Base-by-base conservation (phyloP, 2,888 invertebrate genomes). In the Melikaiella ostensackeni region DNA sequence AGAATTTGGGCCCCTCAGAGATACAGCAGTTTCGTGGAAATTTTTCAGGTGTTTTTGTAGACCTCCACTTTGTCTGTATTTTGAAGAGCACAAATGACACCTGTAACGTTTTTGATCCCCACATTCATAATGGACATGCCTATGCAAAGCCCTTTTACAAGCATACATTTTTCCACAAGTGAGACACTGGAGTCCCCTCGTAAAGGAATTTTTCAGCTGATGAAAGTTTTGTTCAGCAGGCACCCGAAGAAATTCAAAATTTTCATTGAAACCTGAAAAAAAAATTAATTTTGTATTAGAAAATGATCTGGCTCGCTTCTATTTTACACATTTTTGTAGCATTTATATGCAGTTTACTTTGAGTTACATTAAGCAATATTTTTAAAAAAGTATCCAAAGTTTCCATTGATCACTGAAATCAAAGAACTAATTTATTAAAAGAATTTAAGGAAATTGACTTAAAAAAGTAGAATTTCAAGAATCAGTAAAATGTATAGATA, bases 51-150 rank as follows among this genome's bases (percentile, higher is more conserved):
- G 89, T 0, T 87, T 84, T 1, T 86, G 82, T 1, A 89, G 79
- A 64, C 87, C 94, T 90, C 94, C 94, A 92, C 95, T 95, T 92
- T 95, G 95, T 76, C 95, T 95, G 91, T 95, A 95, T 87, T 92
- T 93, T 90, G 94, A 93, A 77, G 92, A 93, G 89, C 96, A 96
- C 82, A 92, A 90, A 83, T 93, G 93, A 91, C 96, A 96, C 80
- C 91, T 92, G 89, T 95, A 96, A 92, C 94, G 94, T 75, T 94
- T 94, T 83, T 94, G 94, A 78, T 94, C 94, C 80, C 86, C 87
- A 80, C 92, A 92, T 83, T 92, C 92, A 79, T 89, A 90, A 61
- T 90, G 90, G 78, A 89, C 84, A 80, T 92, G 92, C 57, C 88
- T 86, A 19, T 84, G 83, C 13, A 91, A 82, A 78, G 85, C 88